Base-by-base conservation (phyloP, 1,140 invertebrate genomes). In the Marisa cornuarietis region DNA sequence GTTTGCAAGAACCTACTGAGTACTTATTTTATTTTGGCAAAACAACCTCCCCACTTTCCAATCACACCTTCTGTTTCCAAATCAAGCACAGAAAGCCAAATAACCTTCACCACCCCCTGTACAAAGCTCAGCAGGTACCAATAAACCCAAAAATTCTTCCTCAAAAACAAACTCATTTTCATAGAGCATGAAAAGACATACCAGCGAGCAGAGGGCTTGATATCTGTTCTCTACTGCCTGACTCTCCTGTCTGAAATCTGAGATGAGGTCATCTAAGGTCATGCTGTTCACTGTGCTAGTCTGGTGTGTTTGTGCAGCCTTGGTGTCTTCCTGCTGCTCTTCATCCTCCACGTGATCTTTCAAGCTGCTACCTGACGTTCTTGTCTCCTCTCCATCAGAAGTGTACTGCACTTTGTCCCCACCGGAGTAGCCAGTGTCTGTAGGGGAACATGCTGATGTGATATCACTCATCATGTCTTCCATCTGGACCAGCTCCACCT, bases 381-480 rank as follows among this genome's bases (percentile, higher is more conserved):
- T 51, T 22, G 83, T 82, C 62, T 84, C 83, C 74, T 82, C 81
- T 4, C 83, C 83, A 71, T 84, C 83, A 0, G 81, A 82, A 26
- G 79, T 81, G 58, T 82, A 84, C 3, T 31, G 26, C 7, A 51
- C n/a, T 58, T 73, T 79, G 61, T 79, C 73, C n/a, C 62, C 71
- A 58, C 75, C 78, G 11, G 77, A 62, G 58, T 79, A 79, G 63
- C 71, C 75, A 42, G 79, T 76, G 16, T 87, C 83, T 24, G 82
- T 78, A 62, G 76, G 76, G 13, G 76, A 77, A 20, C 63, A 77
- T 49, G 51, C 76, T 13, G 62, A 52, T 0, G 76, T 77, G 49
- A 82, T 82, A n/a, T 81, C 82, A 65, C 83, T 83, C 79, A 83
- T 82, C 16, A 82, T 84, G 42, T 81, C 84, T 61, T 85, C 71